A percentile compares a stretch with the other conserved stretches of the same genome.
Conservation (phyloP, 1,140 invertebrate species). For the Harpegnathos saltator region DNA sequence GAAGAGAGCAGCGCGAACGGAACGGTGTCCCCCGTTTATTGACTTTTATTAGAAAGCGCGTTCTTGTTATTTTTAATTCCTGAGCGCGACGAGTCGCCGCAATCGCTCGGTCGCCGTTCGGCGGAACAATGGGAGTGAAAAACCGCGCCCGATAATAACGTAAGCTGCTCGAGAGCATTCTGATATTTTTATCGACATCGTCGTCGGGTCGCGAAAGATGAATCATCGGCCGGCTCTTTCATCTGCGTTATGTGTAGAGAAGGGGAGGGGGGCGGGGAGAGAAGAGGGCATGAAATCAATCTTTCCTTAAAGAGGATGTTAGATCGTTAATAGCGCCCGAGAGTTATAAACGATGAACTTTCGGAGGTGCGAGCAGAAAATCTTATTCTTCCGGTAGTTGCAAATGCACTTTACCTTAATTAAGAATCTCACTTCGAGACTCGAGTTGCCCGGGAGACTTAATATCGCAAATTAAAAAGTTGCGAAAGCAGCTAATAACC, state of each 20-base stretch:
- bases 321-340: constrained; percentile 44
- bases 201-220: not conserved
- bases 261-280: too few relatives aligned
- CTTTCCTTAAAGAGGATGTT: constrained; percentile 35
- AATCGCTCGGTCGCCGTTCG: not conserved
- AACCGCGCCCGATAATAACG: not conserved
- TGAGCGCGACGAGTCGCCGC: not conserved
- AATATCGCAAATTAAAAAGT: constrained; percentile 58
- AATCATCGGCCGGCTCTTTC: not conserved
- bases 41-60: not conserved
- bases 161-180: not conserved
- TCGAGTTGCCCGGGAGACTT: constrained; percentile 36
- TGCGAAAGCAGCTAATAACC: constrained; percentile 51
- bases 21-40: not conserved
- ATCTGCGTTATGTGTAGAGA: not conserved
- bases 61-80: constrained; percentile 3
- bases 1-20: not conserved
- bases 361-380: constrained; percentile 53
- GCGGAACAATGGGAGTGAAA: not conserved
- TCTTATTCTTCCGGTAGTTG: constrained; percentile 58
- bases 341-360: constrained; percentile 43
- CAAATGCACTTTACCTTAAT: constrained; percentile 61
- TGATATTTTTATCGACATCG: constrained; percentile 14
- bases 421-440: constrained; percentile 54
- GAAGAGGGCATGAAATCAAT: not conserved